These are phyloP conservation scores for Homarus gammarus DNA, from an alignment of 2,888 invertebrate genomes.

Conservation along the genomic window DNA sequence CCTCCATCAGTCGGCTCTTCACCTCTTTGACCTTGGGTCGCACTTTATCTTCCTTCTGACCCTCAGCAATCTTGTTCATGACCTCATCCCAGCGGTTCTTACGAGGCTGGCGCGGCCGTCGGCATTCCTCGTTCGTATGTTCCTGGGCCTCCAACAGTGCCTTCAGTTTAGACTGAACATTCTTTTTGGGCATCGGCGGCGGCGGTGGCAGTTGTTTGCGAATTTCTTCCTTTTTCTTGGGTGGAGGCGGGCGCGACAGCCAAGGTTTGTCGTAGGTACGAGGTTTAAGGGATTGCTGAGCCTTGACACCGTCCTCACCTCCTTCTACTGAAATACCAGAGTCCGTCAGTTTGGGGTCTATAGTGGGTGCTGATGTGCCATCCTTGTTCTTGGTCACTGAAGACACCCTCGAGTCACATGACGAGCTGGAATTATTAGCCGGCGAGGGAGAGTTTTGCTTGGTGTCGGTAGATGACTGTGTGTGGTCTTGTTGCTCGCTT, in stretches of 20 bases:
- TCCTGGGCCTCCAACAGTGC: conserved; percentile 83
- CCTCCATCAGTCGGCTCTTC: conserved; percentile 88
- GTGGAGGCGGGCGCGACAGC: conserved; percentile 65
- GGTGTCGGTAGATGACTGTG: conserved; percentile 27
- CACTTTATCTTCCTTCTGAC: conserved; percentile 84
- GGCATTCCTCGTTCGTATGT: conserved; percentile 80
- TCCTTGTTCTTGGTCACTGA: conserved; percentile 12
- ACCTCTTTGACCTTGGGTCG: conserved; percentile 89
- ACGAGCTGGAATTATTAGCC: conserved; percentile 12
- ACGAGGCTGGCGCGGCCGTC: conserved; percentile 77
- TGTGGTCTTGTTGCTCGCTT: conserved; percentile 35
- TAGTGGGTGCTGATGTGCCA: background rate
- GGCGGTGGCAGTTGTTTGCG: conserved; percentile 82
- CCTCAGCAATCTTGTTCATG: conserved; percentile 89
- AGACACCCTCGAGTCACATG: background rate
- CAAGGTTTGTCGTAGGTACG: conserved; percentile 74
- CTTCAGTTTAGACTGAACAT: conserved; percentile 88
- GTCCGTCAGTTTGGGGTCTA: conserved; percentile 42
- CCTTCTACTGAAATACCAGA: conserved; percentile 46
- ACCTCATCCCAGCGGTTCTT: conserved; percentile 81
- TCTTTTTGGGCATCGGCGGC: conserved; percentile 87
- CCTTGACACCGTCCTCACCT: conserved; percentile 24
- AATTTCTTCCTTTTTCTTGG: conserved; percentile 81
- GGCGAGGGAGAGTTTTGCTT: conserved; percentile 34
- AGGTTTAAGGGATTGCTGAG: conserved; percentile 20